Conservation (phyloP, 2,113 vertebrate species). For the Globicephala melas region DNA sequence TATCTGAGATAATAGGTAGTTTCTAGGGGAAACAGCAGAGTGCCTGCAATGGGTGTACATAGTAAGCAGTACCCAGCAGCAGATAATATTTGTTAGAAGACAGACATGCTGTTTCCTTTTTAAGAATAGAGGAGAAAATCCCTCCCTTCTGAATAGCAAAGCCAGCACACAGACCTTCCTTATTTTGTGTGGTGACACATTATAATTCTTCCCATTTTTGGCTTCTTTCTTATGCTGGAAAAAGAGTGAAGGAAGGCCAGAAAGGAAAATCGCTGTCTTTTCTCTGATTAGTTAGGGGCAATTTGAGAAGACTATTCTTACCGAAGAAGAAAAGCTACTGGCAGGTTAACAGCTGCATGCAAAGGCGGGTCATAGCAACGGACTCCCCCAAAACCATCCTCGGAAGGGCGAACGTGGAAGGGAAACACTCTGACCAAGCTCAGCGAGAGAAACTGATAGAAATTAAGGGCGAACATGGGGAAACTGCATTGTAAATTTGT, state of each 20-base stretch:
- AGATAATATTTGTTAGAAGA: not conserved
- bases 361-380: not conserved
- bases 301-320: not conserved
- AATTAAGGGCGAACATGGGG: rapidly evolving
- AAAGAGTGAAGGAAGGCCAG: not conserved
- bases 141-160: not conserved
- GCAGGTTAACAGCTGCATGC: not conserved
- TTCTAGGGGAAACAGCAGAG: not conserved
- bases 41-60: rapidly evolving
- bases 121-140: not conserved
- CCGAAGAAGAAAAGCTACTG: not conserved
- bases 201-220: slow-evolving; percentile 46
- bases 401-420: rapidly evolving
- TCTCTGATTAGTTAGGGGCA: not conserved
- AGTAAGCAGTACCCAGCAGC: rapidly evolving
- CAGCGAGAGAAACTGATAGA: rapidly evolving
- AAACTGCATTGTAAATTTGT: rapidly evolving
- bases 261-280: not conserved
- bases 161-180: rapidly evolving
- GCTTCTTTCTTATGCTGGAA: not conserved
- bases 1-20: not conserved
- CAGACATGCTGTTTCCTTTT: not conserved
- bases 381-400: no score
- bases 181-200: not conserved
- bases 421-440: not conserved